These are phyloP conservation scores for Onthophagus sagittarius DNA, from an alignment of 2,888 invertebrate species.

Conservation along the genomic window DNA sequence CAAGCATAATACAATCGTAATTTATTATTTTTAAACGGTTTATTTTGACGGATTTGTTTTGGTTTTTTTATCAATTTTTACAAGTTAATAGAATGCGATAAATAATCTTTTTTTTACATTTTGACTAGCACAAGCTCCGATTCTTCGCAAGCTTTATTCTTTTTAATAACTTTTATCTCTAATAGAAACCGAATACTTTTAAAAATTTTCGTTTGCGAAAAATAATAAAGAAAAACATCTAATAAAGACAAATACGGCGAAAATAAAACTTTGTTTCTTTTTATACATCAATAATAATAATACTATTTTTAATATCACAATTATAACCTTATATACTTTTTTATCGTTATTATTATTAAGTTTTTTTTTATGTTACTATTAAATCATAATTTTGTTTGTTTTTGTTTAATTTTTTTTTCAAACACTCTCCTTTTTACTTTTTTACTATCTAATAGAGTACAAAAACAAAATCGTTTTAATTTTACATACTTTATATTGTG, in stretches of 20 bases:
- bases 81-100: neutral
- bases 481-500: neutral
- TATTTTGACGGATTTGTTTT: neutral
- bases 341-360: neutral
- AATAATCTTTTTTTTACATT: neutral
- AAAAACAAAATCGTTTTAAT: neutral
- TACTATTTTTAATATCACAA: constrained; percentile 26
- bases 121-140: neutral
- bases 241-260: constrained; percentile 1
- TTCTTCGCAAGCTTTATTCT: neutral
- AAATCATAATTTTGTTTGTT: neutral
- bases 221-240: neutral
- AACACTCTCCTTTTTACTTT: neutral
- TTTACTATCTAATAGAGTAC: neutral
- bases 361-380: neutral
- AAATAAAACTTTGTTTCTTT: constrained; percentile 11
- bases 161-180: neutral
- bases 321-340: constrained; percentile 12
- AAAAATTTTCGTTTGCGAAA: neutral
- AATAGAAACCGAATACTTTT: neutral
- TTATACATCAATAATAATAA: constrained; percentile 12
- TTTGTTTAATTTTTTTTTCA: neutral
- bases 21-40: neutral
- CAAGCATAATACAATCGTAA: neutral
- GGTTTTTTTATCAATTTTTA: neutral